Evolutionary conservation across 1,140 invertebrate genomes (phyloP), one percentile per base, ranked within the genome.

Genomic region (Cotesia chilonis): DNA sequence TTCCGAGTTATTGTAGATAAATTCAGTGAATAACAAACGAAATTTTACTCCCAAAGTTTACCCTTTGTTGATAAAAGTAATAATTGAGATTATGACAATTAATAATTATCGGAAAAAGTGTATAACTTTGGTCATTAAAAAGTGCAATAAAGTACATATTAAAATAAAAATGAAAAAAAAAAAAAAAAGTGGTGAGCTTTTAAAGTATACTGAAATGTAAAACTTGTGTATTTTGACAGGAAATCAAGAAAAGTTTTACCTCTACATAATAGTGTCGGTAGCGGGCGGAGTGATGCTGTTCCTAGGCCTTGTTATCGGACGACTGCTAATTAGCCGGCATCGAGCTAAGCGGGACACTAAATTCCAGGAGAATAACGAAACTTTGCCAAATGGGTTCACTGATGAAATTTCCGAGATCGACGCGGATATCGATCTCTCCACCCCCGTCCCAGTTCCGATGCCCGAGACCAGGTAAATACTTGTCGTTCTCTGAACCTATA

Each of bases 261-360:
- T 95, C 59, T 94, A 94, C 87, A 85, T 95, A 76, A 90, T 92
- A 37, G 87, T 95, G 72, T 92, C 92, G 72, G 84, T 94, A 35
- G 88, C 90, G 57, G 88, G 86, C 20, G 92, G 92, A 55, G 83
- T 94, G 36, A 80, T 95, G 35, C 81, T 93, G 5, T 89, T 94
- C 64, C 82, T 94, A 68, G 85, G 89, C 6, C 84, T 94, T 64
- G 87, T 95, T 9, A 90, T 93, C 59, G 90, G 89, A 0, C 88
- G 91, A 55, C 85, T 94, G 3, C 83, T 92, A 67, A 81, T 90
- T 78, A 88, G 91, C 77, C 88, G 90, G 28, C 90, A 90, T 76
- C 86, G 88, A 28, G 88, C 89, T 1, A 86, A 88, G 37, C 83
- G 87, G 54, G 82, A 80, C 74, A 88, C 77, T 78, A 90, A 87